Evolutionary conservation across 2,888 invertebrate genomes (phyloP).

Genomic region (Tromatobia lineatoria): DNA sequence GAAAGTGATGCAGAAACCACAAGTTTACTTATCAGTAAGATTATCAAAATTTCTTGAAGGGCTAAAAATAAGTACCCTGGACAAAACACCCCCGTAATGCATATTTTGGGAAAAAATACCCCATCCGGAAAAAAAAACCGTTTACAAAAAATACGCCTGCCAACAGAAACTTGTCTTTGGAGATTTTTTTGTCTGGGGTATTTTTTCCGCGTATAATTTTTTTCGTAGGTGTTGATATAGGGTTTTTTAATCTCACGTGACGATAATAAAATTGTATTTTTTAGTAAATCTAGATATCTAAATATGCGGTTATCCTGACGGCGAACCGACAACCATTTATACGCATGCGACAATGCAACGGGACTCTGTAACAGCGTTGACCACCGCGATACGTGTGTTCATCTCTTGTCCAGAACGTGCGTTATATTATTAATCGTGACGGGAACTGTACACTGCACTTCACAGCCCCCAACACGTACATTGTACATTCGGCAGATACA

Average conservation of each 20-base stretch:
- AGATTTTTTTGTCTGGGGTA: too few relatives aligned
- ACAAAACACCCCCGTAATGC: too few relatives aligned
- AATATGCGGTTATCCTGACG: conserved; percentile 20
- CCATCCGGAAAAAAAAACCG: too few relatives aligned
- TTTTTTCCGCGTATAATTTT: too few relatives aligned
- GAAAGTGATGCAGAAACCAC: neutral
- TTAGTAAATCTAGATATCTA: conserved; percentile 27
- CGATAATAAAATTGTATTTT: conserved; percentile 16
- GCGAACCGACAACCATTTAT: conserved; percentile 42
- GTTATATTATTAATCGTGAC: conserved; percentile 59
- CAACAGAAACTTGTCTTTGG: too few relatives aligned
- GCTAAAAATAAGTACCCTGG: neutral
- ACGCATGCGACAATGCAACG: conserved; percentile 34
- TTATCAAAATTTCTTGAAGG: neutral
- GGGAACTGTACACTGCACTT: conserved; percentile 36
- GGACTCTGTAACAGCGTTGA: conserved; percentile 31
- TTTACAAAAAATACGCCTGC: too few relatives aligned
- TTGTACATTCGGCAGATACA: conserved; percentile 51
- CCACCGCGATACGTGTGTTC: conserved; percentile 30
- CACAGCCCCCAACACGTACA: neutral
- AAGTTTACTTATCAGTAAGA: neutral
- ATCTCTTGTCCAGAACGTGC: conserved; percentile 42
- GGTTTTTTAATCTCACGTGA: neutral
- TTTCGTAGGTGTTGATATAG: too few relatives aligned
- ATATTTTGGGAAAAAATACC: too few relatives aligned